Percentiles rank a stretch among this genome's conserved stretches.
Evolutionary conservation across 2,888 invertebrate species (phyloP).

Genomic region (Chirona hameri): DNA sequence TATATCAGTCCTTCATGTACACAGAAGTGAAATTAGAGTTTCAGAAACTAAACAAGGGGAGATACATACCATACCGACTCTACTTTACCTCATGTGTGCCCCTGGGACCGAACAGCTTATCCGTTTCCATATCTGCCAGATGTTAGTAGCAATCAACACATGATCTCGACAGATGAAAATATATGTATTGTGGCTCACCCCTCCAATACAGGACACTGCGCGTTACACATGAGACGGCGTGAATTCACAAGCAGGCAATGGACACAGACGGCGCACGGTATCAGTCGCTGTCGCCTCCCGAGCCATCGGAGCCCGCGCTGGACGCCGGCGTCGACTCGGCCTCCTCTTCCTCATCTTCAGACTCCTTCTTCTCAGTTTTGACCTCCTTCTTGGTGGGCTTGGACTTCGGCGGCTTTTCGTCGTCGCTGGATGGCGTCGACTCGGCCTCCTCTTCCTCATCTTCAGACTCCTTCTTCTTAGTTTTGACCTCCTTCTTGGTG

Average conservation of each 20-base stretch:
- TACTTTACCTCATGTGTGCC: too few relatives aligned
- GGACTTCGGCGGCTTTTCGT: conserved; percentile 1
- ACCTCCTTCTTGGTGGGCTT: too few relatives aligned
- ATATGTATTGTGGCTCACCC: not conserved
- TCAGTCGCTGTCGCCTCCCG: conserved; percentile 3
- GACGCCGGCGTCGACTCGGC: conserved; percentile 8
- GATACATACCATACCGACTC: too few relatives aligned
- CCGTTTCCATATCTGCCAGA: too few relatives aligned
- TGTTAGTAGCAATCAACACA: not conserved
- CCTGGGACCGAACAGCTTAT: too few relatives aligned
- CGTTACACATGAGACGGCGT: not conserved
- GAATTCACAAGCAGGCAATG: not conserved
- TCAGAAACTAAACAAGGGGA: too few relatives aligned
- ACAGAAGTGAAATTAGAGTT: too few relatives aligned
- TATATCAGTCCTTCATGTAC: too few relatives aligned
- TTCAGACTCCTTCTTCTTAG: not conserved
- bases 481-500: too few relatives aligned
- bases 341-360: not conserved
- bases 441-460: not conserved
- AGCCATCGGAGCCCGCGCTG: not conserved
- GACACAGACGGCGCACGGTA: not conserved
- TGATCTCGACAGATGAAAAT: not conserved
- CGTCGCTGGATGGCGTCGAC: not conserved
- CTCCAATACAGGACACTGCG: too few relatives aligned
- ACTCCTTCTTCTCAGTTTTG: not conserved